Evolutionary conservation across 2,113 vertebrate genomes (phyloP).

Genomic region (Dendropsophus ebraccatus): DNA sequence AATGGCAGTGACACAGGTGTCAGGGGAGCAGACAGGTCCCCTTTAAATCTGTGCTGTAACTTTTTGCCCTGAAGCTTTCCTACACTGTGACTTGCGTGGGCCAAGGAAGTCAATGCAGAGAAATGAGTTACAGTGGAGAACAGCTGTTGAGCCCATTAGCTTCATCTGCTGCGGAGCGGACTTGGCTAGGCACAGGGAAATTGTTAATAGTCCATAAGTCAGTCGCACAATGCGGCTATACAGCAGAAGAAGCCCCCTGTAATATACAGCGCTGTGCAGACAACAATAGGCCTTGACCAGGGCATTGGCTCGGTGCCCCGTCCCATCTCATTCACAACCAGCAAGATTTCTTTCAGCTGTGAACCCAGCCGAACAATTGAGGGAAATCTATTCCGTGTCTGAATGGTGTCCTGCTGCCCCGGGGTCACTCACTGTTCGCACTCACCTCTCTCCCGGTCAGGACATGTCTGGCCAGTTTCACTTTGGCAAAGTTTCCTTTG

Average conservation of each 20-base stretch:
- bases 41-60: background rate
- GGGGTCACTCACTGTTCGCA: background rate
- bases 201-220: background rate
- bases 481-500: constrained; percentile 96
- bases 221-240: constrained; percentile 5
- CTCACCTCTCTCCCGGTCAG: constrained; percentile 95
- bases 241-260: background rate
- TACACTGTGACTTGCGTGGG: background rate
- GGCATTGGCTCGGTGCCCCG: background rate
- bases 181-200: constrained; percentile 1
- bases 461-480: constrained; percentile 91
- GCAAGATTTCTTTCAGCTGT: background rate
- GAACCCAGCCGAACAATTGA: background rate
- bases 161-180: constrained; percentile 13
- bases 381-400: background rate
- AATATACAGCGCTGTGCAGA: background rate
- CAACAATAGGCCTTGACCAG: constrained; percentile 23
- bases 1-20: too few species aligned
- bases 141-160: constrained; percentile 34
- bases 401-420: background rate
- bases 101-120: background rate
- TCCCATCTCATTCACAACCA: background rate
- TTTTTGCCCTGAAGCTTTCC: background rate
- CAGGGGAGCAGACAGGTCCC: too few species aligned
- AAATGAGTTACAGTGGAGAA: background rate